These are phyloP conservation scores for Pristiophorus japonicus DNA, from an alignment of 2,113 vertebrate species.

Conservation along the genomic window DNA sequence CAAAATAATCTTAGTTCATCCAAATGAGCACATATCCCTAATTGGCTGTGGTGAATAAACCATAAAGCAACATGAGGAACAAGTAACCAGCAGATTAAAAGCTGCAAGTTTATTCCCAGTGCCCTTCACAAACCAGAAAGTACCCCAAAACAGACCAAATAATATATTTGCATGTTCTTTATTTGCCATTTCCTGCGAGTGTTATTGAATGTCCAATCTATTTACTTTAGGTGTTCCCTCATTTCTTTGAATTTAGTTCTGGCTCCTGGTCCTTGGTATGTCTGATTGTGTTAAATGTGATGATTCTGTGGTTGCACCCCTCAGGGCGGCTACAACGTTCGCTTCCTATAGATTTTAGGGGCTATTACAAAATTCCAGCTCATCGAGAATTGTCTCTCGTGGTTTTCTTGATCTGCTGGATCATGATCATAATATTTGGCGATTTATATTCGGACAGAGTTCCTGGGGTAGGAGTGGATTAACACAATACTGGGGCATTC, in stretches of 20 bases:
- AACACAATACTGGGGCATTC: background rate
- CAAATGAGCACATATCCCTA: background rate
- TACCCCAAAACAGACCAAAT: background rate
- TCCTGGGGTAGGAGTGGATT: background rate
- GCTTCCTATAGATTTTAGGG: background rate
- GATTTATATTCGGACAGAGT: background rate
- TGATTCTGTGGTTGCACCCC: too few relatives aligned
- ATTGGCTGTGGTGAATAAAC: background rate
- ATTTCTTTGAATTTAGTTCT: background rate
- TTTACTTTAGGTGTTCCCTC: background rate
- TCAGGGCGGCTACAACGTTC: background rate
- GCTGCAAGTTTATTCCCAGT: background rate
- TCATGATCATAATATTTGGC: background rate
- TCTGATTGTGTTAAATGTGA: background rate
- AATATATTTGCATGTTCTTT: background rate
- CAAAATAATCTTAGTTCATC: background rate
- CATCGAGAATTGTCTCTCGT: background rate
- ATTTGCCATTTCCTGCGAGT: background rate
- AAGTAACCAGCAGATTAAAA: background rate
- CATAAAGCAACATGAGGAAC: background rate
- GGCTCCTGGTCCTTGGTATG: background rate
- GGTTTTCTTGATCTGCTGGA: background rate
- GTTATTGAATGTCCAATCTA: background rate
- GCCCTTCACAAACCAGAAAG: background rate
- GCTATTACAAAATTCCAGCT: background rate